phyloP scores from a whole-genome alignment of 2,113 vertebrate species.

The Rhipidura dahli region DNA sequence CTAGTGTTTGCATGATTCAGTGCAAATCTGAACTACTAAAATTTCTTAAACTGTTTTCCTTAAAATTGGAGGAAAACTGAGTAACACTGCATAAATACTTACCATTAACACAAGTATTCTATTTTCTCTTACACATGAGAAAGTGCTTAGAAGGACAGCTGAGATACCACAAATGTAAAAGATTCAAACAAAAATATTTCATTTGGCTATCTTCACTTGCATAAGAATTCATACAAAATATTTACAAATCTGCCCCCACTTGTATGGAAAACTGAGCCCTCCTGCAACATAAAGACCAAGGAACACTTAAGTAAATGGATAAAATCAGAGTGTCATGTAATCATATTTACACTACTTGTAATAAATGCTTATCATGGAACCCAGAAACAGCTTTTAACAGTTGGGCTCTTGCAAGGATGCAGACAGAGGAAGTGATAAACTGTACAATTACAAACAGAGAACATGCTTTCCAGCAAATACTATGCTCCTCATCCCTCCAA shows the following conservation, averaged over 20 bases:
- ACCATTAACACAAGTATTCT: neutral
- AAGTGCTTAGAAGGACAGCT: neutral
- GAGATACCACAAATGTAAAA: neutral
- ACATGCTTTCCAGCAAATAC: neutral
- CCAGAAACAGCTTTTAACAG: slow-evolving; percentile 2
- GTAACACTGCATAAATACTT: neutral
- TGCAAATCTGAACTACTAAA: neutral
- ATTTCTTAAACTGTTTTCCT: neutral
- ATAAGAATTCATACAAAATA: neutral
- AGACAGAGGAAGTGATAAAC: slow-evolving; percentile 28
- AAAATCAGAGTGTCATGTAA: neutral
- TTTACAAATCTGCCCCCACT: neutral
- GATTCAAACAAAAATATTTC: neutral
- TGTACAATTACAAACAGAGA: neutral
- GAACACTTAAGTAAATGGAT: neutral
- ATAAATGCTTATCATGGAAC: neutral
- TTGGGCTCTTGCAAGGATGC: neutral
- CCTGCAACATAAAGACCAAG: neutral
- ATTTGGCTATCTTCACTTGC: neutral
- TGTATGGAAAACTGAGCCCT: neutral
- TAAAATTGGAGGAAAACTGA: neutral
- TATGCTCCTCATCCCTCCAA: neutral
- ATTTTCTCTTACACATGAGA: neutral
- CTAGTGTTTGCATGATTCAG: neutral
- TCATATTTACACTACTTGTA: neutral